Percentiles rank a stretch among this genome's conserved stretches.
Evolutionary conservation across 2,888 invertebrate genomes (phyloP).

Genomic region (Pterobdella sp.): DNA sequence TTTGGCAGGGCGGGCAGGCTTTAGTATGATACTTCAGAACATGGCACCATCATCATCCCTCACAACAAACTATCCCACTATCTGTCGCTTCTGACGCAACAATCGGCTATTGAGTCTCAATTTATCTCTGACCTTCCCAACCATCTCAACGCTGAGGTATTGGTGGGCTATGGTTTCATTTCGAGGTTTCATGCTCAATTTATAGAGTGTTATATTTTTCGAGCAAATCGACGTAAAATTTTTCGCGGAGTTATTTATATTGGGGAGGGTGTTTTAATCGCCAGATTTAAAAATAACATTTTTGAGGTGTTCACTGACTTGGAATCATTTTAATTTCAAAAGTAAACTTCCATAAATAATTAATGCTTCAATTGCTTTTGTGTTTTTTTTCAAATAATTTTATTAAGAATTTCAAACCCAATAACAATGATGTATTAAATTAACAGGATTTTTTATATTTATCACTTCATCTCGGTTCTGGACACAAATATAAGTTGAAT

Average conservation of each 20-base stretch:
- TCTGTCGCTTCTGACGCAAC: constrained; percentile 82
- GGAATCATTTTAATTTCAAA: too few relatives aligned
- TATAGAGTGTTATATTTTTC: not conserved
- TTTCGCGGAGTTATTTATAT: not conserved
- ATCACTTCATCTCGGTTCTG: too few relatives aligned
- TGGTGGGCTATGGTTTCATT: constrained; percentile 26
- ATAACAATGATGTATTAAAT: too few relatives aligned
- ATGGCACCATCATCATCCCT: constrained; percentile 87
- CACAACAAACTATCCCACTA: constrained; percentile 88
- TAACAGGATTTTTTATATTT: too few relatives aligned
- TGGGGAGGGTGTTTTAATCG: too few relatives aligned
- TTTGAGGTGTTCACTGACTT: too few relatives aligned
- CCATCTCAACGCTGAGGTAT: constrained; percentile 92
- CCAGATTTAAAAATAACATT: too few relatives aligned
- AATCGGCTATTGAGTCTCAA: constrained; percentile 95
- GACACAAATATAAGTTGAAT: too few relatives aligned
- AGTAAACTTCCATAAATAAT: too few relatives aligned
- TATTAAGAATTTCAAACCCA: too few relatives aligned
- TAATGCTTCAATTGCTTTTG: too few relatives aligned
- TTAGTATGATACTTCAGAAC: constrained; percentile 83
- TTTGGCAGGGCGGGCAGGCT: constrained; percentile 97
- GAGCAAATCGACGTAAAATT: not conserved
- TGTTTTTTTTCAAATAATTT: too few relatives aligned
- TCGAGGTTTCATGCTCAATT: not conserved
- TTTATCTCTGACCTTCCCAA: constrained; percentile 84